These are phyloP conservation scores for Ptilodon capucinus DNA, from an alignment of 2,888 invertebrate species.

Conservation along the genomic window DNA sequence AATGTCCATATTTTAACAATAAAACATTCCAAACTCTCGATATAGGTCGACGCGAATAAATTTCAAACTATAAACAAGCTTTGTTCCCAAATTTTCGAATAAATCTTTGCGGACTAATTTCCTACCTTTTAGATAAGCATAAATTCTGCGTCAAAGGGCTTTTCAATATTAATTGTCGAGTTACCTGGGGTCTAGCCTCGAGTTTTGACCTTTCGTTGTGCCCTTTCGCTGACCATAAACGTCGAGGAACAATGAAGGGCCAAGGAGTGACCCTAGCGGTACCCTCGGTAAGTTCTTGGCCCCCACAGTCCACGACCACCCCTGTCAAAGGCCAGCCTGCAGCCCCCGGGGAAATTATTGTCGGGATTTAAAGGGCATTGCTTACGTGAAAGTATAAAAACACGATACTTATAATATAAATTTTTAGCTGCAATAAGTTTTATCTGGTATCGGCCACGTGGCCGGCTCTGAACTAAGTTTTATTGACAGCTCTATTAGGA, in stretches of 20 bases:
- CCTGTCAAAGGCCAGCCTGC: constrained; percentile 75
- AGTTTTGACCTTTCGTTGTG: constrained; percentile 64
- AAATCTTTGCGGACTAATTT: constrained; percentile 53
- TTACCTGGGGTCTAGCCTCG: constrained; percentile 53
- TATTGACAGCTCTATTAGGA: constrained; percentile 41
- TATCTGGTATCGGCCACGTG: constrained; percentile 69
- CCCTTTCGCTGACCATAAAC: constrained; percentile 80
- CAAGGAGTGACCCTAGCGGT: constrained; percentile 68
- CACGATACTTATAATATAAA: constrained; percentile 69
- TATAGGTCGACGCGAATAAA: constrained; percentile 40
- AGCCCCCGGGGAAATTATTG: constrained; percentile 81
- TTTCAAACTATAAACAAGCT: constrained; percentile 41
- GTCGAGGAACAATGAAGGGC: constrained; percentile 76
- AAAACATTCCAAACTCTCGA: constrained; percentile 40
- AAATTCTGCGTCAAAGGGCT: constrained; percentile 39
- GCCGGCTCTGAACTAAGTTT: constrained; percentile 31
- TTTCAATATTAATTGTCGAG: constrained; percentile 64
- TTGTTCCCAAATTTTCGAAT: constrained; percentile 46
- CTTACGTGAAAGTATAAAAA: constrained; percentile 75
- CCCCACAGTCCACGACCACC: constrained; percentile 73
- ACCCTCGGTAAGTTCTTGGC: constrained; percentile 69
- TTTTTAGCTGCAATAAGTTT: constrained; percentile 55
- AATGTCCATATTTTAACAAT: constrained; percentile 40
- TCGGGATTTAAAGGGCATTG: constrained; percentile 82
- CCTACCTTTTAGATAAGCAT: constrained; percentile 46